Base-by-base conservation (phyloP, 2,113 vertebrate species). In the Apistogramma diplotaenia region DNA sequence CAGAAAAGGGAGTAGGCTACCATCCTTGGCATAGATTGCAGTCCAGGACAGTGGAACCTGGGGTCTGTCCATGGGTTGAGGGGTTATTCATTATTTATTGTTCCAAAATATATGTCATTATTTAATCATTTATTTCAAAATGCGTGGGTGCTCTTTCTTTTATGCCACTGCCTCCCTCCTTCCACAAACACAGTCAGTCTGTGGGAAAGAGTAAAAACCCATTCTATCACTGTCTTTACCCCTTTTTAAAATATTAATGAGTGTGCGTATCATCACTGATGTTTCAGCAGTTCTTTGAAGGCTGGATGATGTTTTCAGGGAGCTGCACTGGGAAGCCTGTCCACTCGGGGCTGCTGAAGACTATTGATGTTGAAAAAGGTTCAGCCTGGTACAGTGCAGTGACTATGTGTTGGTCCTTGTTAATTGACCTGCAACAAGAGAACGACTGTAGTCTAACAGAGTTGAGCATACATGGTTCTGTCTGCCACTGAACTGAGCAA, bases 11-110 rank as follows among this genome's bases (percentile, higher is more conserved):
- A 1, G 3, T 4, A 0, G 5, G 43, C 25, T 2, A 0, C 25
- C 10, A n/a, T 51, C 43, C 19, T 13, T 67, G 1, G 23, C 40
- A 25, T 37, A 43, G 61, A 65, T 0, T 19, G 62, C 40, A 49
- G 16, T 67, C 0, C 46, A 25, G 16, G 27, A 67, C 9, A 0
- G 8, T 67, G 37, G 37, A 5, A 5, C n/a, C 11, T 40, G 37
- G 37, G 13, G 37, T 40, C 37, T 13, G 11, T 40, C 37, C 37
- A 40, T 4, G 37, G 40, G 40, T 15, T 15, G 40, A 49, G 46
- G 6, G 6, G 7, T 70, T 25, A 49, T 67, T 12, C 27, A 51
- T 70, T 70, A 70, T 3, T 70, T 13, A 51, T 31, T 18, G 19
- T 70, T 3, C 0, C 23, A 56, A 1, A 49, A 25, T 70, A 51